Conservation (phyloP, 1,140 invertebrate genomes). For the Bombus huntii region DNA sequence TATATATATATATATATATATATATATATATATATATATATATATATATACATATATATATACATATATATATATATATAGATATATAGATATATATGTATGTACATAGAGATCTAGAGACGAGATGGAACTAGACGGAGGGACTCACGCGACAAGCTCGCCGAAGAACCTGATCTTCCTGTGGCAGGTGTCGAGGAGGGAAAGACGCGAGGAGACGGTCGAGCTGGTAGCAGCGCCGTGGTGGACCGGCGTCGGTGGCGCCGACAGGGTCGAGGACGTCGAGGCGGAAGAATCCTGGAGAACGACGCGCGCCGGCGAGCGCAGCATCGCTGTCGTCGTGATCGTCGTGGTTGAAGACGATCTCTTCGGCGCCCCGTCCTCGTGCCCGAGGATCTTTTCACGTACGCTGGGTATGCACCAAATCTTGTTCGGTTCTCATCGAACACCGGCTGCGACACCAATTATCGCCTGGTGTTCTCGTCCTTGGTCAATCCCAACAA, state of each 20-base stretch:
- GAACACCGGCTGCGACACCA: constrained; percentile 52
- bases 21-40: neutral
- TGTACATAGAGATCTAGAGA: constrained; percentile 48
- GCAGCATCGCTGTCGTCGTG: constrained; percentile 73
- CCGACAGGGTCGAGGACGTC: constrained; percentile 75
- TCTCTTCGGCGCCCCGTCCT: constrained; percentile 65
- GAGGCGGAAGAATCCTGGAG: constrained; percentile 66
- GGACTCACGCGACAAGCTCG: constrained; percentile 88
- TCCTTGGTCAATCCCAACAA: neutral
- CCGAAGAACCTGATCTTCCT: constrained; percentile 87
- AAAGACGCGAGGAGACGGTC: constrained; percentile 81
- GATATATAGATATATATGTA: neutral
- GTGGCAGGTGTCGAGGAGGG: constrained; percentile 87
- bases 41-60: no score
- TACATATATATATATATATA: neutral
- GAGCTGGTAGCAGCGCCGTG: constrained; percentile 77
- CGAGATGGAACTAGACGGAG: constrained; percentile 39
- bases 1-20: neutral
- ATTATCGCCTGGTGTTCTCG: constrained; percentile 33
- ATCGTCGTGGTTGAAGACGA: constrained; percentile 64
- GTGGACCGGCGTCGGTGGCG: constrained; percentile 77
- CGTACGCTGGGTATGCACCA: constrained; percentile 74
- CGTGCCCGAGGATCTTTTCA: constrained; percentile 69
- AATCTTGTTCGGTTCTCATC: constrained; percentile 71
- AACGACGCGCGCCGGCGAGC: constrained; percentile 76